phyloP scores from a whole-genome alignment of 2,797 vertebrate genomes.

The Sardinella longiceps region DNA sequence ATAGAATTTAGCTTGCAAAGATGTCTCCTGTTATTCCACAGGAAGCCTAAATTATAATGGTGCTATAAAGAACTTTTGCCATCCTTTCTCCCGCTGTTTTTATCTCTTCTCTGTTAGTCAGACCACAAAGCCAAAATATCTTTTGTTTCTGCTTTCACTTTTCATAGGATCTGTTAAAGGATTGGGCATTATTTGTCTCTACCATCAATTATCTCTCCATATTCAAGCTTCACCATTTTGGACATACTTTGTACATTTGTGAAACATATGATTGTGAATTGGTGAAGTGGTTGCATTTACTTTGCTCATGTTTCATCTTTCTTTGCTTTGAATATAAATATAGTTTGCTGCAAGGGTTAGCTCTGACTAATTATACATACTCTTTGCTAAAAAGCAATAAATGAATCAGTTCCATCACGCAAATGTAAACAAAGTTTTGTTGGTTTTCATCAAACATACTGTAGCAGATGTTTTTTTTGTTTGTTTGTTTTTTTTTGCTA shows the following conservation, averaged over 20 bases:
- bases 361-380: too few relatives aligned
- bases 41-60: neutral
- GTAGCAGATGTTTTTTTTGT: neutral
- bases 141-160: neutral
- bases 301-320: neutral
- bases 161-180: neutral
- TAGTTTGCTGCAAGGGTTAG: neutral
- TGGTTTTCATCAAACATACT: neutral
- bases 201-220: neutral
- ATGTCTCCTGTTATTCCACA: neutral
- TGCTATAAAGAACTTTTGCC: neutral
- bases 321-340: neutral
- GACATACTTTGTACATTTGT: neutral
- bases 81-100: neutral
- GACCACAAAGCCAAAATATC: neutral
- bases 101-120: neutral
- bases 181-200: neutral
- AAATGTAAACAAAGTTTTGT: neutral
- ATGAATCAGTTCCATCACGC: neutral
- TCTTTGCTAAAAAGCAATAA: too few relatives aligned
- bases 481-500: too few relatives aligned
- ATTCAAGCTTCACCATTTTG: neutral
- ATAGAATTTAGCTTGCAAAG: neutral
- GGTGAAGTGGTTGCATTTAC: neutral
- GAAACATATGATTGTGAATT: neutral